Evolutionary conservation across 2,113 vertebrate species (phyloP), one percentile per base, ranked within the genome.

Genomic region (Lates calcarifer): DNA sequence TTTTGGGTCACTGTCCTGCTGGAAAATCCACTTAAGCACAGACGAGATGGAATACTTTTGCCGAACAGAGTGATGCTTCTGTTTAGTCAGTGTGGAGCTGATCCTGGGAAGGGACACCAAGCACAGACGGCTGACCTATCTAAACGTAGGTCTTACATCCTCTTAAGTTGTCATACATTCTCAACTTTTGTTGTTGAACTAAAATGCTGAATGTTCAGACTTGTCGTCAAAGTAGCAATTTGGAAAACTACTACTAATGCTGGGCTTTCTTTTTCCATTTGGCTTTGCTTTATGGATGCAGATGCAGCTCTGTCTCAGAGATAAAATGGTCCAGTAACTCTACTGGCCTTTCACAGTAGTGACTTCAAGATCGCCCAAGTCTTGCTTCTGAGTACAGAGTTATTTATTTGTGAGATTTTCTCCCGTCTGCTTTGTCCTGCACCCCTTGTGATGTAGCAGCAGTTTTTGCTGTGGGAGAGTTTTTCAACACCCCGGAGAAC

Each of bases 401-500:
- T 14, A 39, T 74, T 58, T 70, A 28, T 57, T 58, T 51, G 53
- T 65, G 17, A 26, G 62, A 51, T 66, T 56, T 33, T 82, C 26
- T 60, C 31, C 28, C 2, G 35, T 41, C 45, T 26, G 10, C 55
- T 76, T 79, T 74, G 61, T 37, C 70, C 62, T 77, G 51, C 58
- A n/a, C 72, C 71, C 75, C 66, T 57, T 65, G 76, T 58, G 62
- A 64, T 58, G 63, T 35, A 49, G 70, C 53, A 79, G 80, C 18
- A 57, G 60, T 78, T 87, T 87, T 76, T 87, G 73, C 76, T 77
- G 67, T 15, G n/a, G 55, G 63, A 63, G 69, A 70, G 83, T 55
- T 74, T 86, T 75, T 77, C 51, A 80, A 47, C 60, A 82, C 71
- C 63, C 22, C 9, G 64, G 83, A 86, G 72, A 89, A 79, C 20